phyloP scores from a whole-genome alignment of 1,140 invertebrate species.

The Rhagoletis pomonella region DNA sequence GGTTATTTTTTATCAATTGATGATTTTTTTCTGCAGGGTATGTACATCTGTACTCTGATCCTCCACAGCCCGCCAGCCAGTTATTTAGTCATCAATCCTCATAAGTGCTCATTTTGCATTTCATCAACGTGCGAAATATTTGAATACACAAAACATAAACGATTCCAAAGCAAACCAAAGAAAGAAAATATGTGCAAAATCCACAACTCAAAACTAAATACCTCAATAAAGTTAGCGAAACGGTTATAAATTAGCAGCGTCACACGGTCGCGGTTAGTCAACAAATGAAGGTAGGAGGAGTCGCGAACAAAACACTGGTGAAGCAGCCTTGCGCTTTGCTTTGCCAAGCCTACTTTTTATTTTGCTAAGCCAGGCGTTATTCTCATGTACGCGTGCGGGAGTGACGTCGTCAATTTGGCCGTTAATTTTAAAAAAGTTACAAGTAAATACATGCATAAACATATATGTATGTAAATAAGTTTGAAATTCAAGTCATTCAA shows the following conservation, averaged over 20 bases:
- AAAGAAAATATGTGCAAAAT: slow-evolving; percentile 19
- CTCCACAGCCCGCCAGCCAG: not conserved
- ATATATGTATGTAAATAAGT: not conserved
- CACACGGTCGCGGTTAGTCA: not conserved
- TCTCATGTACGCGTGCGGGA: too few relatives aligned
- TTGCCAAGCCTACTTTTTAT: not conserved
- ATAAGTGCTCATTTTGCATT: slow-evolving; percentile 42
- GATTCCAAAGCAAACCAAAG: not conserved
- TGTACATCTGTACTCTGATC: too few relatives aligned
- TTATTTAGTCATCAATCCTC: slow-evolving; percentile 1
- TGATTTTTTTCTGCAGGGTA: too few relatives aligned
- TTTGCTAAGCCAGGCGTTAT: not conserved
- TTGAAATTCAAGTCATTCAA: too few relatives aligned
- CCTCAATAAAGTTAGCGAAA: not conserved
- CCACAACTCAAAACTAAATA: not conserved
- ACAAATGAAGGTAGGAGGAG: not conserved
- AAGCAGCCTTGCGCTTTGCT: not conserved
- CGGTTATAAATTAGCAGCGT: not conserved
- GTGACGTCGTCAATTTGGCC: not conserved
- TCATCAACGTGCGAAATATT: slow-evolving; percentile 41
- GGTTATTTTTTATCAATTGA: too few relatives aligned
- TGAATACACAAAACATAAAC: not conserved
- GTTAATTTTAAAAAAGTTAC: not conserved
- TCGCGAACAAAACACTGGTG: not conserved
- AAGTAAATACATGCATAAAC: not conserved